Evolutionary conservation across 2,113 vertebrate genomes (phyloP).

Genomic region (Nesoenas mayeri): DNA sequence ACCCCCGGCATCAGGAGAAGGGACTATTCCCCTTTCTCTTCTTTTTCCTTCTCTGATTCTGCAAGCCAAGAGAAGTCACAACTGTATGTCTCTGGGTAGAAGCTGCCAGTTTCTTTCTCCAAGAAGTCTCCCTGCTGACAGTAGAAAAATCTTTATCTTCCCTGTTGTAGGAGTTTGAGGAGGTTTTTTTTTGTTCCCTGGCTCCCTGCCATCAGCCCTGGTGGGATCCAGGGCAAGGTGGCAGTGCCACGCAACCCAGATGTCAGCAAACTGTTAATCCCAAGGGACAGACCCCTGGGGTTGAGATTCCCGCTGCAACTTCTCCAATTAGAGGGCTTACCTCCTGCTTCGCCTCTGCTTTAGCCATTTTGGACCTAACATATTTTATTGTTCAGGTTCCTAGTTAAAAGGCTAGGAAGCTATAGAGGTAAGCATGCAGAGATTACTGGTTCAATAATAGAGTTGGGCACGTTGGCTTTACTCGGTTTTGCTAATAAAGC

Average conservation of each 20-base stretch:
- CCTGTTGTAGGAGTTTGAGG: neutral
- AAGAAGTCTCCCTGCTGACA: neutral
- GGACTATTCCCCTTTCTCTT: accelerated
- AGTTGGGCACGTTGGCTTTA: neutral
- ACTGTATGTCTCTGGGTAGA: neutral
- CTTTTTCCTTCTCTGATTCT: neutral
- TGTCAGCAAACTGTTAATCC: conserved; percentile 56
- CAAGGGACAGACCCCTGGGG: conserved; percentile 55
- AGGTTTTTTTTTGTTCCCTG: neutral
- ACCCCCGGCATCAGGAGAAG: neutral
- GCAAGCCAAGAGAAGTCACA: neutral
- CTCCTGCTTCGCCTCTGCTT: conserved; percentile 44
- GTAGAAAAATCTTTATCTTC: neutral
- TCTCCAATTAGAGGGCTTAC: conserved; percentile 58
- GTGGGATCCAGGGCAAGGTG: conserved; percentile 26
- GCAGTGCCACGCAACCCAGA: neutral
- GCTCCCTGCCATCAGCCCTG: conserved; percentile 4
- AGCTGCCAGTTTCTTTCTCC: neutral
- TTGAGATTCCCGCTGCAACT: conserved; percentile 11
- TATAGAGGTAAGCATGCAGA: neutral
- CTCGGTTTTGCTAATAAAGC: conserved; percentile 32
- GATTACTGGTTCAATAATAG: conserved; percentile 24
- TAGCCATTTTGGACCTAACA: neutral
- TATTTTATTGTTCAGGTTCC: conserved; percentile 44
- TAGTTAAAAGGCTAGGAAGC: conserved; percentile 26